A percentile compares a stretch with the other conserved stretches of the same genome.
phyloP scores from a whole-genome alignment of 2,888 invertebrate genomes.

The Diplazon laetatorius region DNA sequence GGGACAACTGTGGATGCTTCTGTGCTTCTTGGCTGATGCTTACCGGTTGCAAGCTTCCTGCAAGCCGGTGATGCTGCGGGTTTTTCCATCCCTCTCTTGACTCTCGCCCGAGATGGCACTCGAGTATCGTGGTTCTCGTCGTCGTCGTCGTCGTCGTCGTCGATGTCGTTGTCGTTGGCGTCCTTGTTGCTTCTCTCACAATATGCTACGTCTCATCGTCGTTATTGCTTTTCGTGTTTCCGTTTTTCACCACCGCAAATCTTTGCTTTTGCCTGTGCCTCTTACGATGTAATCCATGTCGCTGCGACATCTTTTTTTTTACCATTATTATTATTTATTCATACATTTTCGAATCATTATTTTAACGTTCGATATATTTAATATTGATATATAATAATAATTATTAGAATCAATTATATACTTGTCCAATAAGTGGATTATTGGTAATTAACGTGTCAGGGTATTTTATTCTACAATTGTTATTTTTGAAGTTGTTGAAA shows the following conservation, averaged over 20 bases:
- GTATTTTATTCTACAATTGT: too few relatives aligned
- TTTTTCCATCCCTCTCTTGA: slow-evolving; percentile 38
- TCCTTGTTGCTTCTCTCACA: slow-evolving; percentile 14
- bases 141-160: slow-evolving; percentile 16
- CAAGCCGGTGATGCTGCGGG: slow-evolving; percentile 12
- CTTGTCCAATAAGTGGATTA: too few relatives aligned
- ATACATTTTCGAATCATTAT: too few relatives aligned
- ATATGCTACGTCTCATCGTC: not conserved
- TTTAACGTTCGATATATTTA: too few relatives aligned
- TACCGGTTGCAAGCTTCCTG: slow-evolving; percentile 28
- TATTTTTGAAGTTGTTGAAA: too few relatives aligned
- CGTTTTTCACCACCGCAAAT: too few relatives aligned
- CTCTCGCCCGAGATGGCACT: slow-evolving; percentile 28
- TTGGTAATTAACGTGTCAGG: too few relatives aligned
- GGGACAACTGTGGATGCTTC: slow-evolving; percentile 46
- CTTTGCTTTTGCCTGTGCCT: too few relatives aligned
- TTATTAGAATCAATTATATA: too few relatives aligned
- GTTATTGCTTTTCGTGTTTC: not conserved
- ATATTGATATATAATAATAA: too few relatives aligned
- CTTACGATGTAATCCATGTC: not conserved
- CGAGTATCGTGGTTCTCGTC: slow-evolving; percentile 49
- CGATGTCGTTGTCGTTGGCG: slow-evolving; percentile 3
- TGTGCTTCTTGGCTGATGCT: slow-evolving; percentile 24
- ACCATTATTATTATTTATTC: too few relatives aligned
- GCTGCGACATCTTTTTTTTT: too few relatives aligned